These are phyloP conservation scores for Pocillopora verrucosa DNA, from an alignment of 64 coral and sea anemone species.

Conservation along the genomic window DNA sequence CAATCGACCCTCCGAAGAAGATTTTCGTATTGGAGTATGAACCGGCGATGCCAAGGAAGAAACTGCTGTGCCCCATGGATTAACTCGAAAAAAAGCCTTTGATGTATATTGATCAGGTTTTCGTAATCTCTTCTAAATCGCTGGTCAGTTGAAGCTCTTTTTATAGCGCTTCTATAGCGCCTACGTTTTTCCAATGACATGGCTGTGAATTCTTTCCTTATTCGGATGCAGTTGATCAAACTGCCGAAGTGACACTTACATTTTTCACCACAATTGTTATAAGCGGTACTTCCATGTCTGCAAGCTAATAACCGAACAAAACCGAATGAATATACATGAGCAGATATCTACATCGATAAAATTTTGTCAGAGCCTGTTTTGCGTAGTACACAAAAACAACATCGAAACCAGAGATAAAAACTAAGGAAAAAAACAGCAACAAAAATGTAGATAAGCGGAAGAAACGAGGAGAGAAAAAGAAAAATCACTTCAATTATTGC, in stretches of 20 bases:
- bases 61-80: slow-evolving; percentile 53
- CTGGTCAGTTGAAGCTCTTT: slow-evolving; percentile 52
- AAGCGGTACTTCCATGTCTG: slow-evolving; percentile 17
- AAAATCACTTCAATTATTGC: too few relatives aligned
- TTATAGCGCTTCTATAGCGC: slow-evolving; percentile 36
- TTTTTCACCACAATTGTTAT: slow-evolving; percentile 64
- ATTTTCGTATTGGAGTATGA: slow-evolving; percentile 71
- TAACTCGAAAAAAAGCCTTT: not conserved
- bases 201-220: slow-evolving; percentile 69
- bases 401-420: too few relatives aligned
- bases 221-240: slow-evolving; percentile 55
- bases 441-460: too few relatives aligned
- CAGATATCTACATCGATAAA: too few relatives aligned
- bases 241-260: slow-evolving; percentile 48
- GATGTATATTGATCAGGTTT: slow-evolving; percentile 34
- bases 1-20: slow-evolving; percentile 72
- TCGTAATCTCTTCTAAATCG: slow-evolving; percentile 36
- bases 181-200: slow-evolving; percentile 46
- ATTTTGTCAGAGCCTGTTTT: too few relatives aligned
- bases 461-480: too few relatives aligned
- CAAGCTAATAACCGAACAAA: slow-evolving; percentile 26
- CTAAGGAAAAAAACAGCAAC: too few relatives aligned
- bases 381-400: too few relatives aligned
- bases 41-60: slow-evolving; percentile 76
- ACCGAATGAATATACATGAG: too few relatives aligned